Evolutionary conservation across 2,888 invertebrate genomes (phyloP).

Genomic region (Cataglyphis cursor): DNA sequence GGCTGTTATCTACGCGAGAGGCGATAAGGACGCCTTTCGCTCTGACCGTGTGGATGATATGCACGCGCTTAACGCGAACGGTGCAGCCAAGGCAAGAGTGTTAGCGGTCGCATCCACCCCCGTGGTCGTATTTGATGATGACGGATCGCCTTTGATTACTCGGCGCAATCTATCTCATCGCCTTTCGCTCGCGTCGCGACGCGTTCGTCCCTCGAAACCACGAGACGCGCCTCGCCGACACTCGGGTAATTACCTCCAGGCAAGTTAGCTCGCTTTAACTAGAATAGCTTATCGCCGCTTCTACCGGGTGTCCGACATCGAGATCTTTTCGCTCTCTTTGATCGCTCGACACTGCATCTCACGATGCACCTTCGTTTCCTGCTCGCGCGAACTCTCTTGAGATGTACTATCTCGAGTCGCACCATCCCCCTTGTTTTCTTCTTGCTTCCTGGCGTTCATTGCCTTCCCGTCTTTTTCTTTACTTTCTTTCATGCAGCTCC

Average conservation of each 20-base stretch:
- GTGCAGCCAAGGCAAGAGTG: conserved; percentile 11
- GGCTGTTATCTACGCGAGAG: conserved; percentile 67
- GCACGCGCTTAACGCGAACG: conserved; percentile 42
- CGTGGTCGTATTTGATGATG: conserved; percentile 73
- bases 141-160: conserved; percentile 80
- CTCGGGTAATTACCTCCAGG: conserved; percentile 71
- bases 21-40: conserved; percentile 65
- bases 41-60: conserved; percentile 48
- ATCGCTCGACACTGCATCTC: conserved; percentile 42
- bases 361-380: conserved; percentile 25
- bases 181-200: conserved; percentile 48
- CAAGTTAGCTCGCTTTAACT: conserved; percentile 65
- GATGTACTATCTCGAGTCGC: neutral
- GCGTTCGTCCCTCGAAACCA: neutral
- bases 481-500: neutral
- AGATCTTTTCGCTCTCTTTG: conserved; percentile 24
- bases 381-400: neutral
- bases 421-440: neutral
- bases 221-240: conserved; percentile 51
- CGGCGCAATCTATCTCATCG: conserved; percentile 76
- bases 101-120: conserved; percentile 19
- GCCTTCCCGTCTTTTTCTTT: neutral
- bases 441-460: conserved; percentile 9
- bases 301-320: conserved; percentile 9
- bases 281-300: conserved; percentile 63